These are phyloP conservation scores for Capromys pilorides DNA, from an alignment of 2,797 vertebrate species.

Conservation along the genomic window DNA sequence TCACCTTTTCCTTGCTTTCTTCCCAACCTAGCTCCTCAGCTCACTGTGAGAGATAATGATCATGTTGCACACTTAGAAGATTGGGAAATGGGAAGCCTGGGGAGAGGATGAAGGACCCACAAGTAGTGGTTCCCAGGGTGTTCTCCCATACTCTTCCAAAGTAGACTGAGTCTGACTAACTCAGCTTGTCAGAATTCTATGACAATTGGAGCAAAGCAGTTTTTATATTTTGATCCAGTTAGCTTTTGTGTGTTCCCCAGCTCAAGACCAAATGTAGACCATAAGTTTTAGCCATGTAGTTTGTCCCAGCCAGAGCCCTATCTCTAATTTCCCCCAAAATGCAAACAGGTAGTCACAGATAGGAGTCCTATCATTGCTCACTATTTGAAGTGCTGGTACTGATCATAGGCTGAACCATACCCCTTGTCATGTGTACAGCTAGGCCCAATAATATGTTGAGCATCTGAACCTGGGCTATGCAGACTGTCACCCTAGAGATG, in stretches of 20 bases:
- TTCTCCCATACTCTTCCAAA: conserved; percentile 28
- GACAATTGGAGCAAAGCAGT: conserved; percentile 17
- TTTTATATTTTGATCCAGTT: conserved; percentile 35
- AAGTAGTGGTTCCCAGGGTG: conserved; percentile 37
- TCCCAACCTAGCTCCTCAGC: conserved; percentile 15
- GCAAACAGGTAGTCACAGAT: neutral
- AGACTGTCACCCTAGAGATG: neutral
- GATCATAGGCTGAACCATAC: neutral
- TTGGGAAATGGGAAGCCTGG: conserved; percentile 66
- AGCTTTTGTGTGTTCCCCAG: neutral
- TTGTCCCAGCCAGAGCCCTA: neutral
- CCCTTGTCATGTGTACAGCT: neutral
- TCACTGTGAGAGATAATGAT: conserved; percentile 70
- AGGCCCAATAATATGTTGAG: neutral
- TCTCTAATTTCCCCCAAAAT: neutral
- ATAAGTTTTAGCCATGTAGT: neutral
- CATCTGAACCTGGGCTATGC: neutral
- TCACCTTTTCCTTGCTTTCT: conserved; percentile 39
- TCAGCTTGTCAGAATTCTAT: conserved; percentile 38
- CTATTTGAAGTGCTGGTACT: neutral
- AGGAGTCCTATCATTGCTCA: neutral
- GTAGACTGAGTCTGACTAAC: conserved; percentile 46
- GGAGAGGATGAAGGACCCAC: conserved; percentile 61
- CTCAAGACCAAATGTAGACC: neutral
- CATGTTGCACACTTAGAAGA: conserved; percentile 61